A percentile compares a stretch with the other conserved stretches of the same genome.
phyloP scores from a whole-genome alignment of 2,113 vertebrate species.

The Cyanocitta stelleri region DNA sequence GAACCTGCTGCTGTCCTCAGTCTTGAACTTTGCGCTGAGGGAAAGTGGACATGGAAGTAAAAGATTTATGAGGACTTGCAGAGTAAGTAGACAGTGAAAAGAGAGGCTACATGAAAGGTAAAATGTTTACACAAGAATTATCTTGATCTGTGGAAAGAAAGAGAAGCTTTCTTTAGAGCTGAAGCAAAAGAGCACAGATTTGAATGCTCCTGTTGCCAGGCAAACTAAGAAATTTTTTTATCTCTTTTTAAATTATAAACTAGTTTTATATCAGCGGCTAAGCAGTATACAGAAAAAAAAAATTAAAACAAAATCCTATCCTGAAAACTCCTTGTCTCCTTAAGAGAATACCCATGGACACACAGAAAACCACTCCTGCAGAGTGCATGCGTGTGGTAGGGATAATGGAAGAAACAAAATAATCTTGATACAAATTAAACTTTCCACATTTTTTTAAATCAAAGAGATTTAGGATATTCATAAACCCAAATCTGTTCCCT shows the following conservation, averaged over 20 bases:
- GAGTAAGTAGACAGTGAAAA: not conserved
- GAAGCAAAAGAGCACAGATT: not conserved
- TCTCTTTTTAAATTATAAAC: not conserved
- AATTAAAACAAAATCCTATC: not conserved
- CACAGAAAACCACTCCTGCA: not conserved
- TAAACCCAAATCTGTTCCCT: slow-evolving; percentile 15
- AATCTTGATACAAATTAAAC: not conserved
- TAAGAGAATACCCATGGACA: not conserved
- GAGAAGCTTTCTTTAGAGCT: not conserved
- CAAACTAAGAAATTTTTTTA: not conserved
- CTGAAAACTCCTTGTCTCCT: not conserved
- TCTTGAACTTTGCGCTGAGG: not conserved
- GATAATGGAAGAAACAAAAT: not conserved
- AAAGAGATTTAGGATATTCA: slow-evolving; percentile 39
- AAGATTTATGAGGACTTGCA: not conserved
- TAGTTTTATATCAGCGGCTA: not conserved
- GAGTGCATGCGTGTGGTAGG: not conserved
- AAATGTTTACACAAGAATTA: not conserved
- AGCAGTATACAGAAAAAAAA: not conserved
- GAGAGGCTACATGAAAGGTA: not conserved
- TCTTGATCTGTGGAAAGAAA: not conserved
- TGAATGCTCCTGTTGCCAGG: not conserved
- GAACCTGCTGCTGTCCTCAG: not conserved
- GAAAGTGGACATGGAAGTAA: not conserved
- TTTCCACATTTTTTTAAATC: not conserved